Evolutionary conservation across 2,113 vertebrate genomes (phyloP), one percentile per base, ranked within the genome.

Genomic region (Calypte anna): DNA sequence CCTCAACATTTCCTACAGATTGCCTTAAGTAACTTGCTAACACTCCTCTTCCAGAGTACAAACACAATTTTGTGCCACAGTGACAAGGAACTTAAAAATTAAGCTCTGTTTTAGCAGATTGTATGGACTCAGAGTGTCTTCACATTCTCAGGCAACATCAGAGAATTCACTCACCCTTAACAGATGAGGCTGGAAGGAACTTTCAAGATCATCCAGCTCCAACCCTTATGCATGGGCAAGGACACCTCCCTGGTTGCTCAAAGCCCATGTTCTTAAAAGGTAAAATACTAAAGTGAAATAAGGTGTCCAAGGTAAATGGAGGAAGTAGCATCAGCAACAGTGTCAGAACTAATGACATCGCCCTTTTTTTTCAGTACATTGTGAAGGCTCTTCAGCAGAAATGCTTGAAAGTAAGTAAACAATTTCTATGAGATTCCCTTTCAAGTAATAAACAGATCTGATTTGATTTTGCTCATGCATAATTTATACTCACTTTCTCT

Each of bases 91-190:
- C 5, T 10, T 46, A 36, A 69, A 92, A 78, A 59, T 28, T 77
- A 43, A 43, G 1, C 14, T 83, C 2, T 12, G 2, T 51, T 5
- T 25, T 67, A 86, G 62, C 3, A 4, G 78, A 48, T 0, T 0
- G 2, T 28, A 31, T 0, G 0, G 15, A 74, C 46, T 43, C 27
- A 64, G 70, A 48, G 4, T 1, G 0, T 15, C 0, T 0, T 44
- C 2, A 44, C 21, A 50, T 74, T 81, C 4, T 31, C 31, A 50
- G 21, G 24, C 5, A 92, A 40, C 2, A 9, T 21, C 68, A 61
- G 16, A 81, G n/a, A 90, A 38, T 3, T 54, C 28, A 14, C 7
- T 40, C 38, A 13, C 40, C 40, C 40, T 40, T 40, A 40, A 40
- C 11, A 10, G 11, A 40, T 40, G 40, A 40, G 40, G 40, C 13